Percentiles rank a stretch among this genome's conserved stretches.
These are phyloP conservation scores for Calameuta filiformis DNA, from an alignment of 2,888 invertebrate species.

Conservation along the genomic window DNA sequence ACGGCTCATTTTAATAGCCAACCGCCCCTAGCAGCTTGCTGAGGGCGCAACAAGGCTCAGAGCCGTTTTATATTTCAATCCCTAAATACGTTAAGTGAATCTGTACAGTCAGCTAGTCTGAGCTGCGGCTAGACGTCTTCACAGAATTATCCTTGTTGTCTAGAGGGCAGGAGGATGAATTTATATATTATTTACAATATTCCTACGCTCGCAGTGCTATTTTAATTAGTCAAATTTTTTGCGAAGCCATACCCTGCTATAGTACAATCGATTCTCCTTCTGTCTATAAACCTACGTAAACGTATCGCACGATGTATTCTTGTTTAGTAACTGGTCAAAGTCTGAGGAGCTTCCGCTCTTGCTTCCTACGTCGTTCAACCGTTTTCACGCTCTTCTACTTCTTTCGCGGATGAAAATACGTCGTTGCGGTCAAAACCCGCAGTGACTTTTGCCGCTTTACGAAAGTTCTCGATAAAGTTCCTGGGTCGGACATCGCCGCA, in stretches of 20 bases:
- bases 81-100: conserved; percentile 10
- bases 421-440: background rate
- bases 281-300: background rate
- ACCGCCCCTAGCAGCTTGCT: background rate
- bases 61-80: conserved; percentile 4
- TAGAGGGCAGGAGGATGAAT: background rate
- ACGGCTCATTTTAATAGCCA: conserved; percentile 6
- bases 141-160: background rate
- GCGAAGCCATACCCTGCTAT: background rate
- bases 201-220: background rate
- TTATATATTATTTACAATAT: background rate
- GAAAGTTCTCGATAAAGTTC: background rate
- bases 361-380: background rate
- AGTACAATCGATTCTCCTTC: background rate
- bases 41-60: background rate
- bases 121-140: background rate
- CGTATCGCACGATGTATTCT: background rate
- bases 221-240: background rate
- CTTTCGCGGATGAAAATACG: background rate
- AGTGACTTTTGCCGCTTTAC: background rate
- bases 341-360: background rate
- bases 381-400: background rate
- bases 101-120: conserved; percentile 3
- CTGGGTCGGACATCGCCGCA: background rate
- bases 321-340: background rate